Evolutionary conservation across 2,888 invertebrate species (phyloP).

Genomic region (Pogonocherus hispidulus): DNA sequence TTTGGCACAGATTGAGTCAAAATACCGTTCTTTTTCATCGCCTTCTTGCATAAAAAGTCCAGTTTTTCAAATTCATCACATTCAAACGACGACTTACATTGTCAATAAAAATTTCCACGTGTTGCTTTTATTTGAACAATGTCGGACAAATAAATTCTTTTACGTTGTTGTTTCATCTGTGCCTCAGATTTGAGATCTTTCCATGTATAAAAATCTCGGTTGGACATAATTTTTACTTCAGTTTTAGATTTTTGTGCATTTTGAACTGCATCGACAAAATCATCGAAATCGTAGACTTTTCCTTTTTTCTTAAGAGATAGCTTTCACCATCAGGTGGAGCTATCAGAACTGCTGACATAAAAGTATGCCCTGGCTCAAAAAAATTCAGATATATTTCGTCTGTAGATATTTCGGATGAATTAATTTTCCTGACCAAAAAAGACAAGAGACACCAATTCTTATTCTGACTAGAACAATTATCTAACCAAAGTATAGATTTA

Average conservation of each 20-base stretch:
- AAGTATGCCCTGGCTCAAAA: conserved; percentile 20
- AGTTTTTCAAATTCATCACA: not conserved
- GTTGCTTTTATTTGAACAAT: too few species aligned
- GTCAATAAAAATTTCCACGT: too few species aligned
- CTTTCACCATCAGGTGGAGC: not conserved
- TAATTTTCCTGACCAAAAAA: conserved; percentile 13
- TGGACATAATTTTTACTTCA: conserved; percentile 23
- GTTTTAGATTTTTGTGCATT: conserved; percentile 18
- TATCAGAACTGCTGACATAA: conserved; percentile 14
- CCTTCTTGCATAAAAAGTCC: conserved; percentile 22
- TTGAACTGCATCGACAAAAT: conserved; percentile 34
- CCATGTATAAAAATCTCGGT: conserved; percentile 29
- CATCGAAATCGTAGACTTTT: conserved; percentile 28
- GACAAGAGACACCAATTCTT: conserved; percentile 19
- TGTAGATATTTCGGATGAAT: conserved; percentile 8
- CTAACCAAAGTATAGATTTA: conserved; percentile 5
- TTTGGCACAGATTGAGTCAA: conserved; percentile 3
- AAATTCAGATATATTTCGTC: conserved; percentile 3
- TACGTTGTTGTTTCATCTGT: not conserved
- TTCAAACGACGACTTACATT: too few species aligned
- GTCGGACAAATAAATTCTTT: not conserved
- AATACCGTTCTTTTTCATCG: conserved; percentile 13
- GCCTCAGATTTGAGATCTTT: conserved; percentile 9
- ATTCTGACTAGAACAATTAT: conserved; percentile 22
- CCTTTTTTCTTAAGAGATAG: conserved; percentile 26